Base-by-base conservation (phyloP, 2,113 vertebrate species). In the Zapornia atra region DNA sequence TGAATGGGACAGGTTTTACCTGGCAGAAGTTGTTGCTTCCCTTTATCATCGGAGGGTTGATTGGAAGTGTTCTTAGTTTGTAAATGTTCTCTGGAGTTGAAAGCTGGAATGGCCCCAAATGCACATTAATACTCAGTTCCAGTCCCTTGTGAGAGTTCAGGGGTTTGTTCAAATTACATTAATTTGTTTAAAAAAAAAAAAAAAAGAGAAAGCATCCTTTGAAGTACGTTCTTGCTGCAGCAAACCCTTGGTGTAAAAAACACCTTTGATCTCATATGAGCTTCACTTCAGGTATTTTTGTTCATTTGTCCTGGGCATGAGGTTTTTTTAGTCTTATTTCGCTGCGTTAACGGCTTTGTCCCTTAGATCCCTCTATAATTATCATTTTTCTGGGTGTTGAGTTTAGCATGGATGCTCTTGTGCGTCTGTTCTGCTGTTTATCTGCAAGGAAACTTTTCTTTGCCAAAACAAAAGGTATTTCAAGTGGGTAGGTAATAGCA, bases 171-270 rank as follows among this genome's bases (percentile, higher is more conserved):
- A 79, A 79, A 82, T 95, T 71, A 48, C 17, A 63, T 53, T 3
- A 82, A 60, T 71, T 66, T 88, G 10, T 78, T 88, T 65, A 6
- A 1, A 65, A 86, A 79, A 65, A 86, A 79, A 79, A 64, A 86
- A 79, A 68, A 54, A 34, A 40, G 10, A 76, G 10, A 33, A 84
- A 60, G 5, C 0, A 3, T 76, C 91, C 51, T 96, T 91, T 82
- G 38, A 95, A 91, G 81, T 76, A 82, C 79, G 40, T 87, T 89
- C 51, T 70, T 80, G 48, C 61, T 94, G 73, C 73, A 94, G 34
- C 40, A 91, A 92, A 36, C 14, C 44, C 50, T 89, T 73, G 54
- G 66, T 54, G 36, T 48, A 53, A 71, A 65, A 82, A 63, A 36
- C 1, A 1, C 6, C 21, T 68, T 88, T 71, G 56, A 86, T 94